A percentile compares a stretch with the other conserved stretches of the same genome.
Conservation (phyloP, 1,140 invertebrate species). For the Zelostemma sp. region DNA sequence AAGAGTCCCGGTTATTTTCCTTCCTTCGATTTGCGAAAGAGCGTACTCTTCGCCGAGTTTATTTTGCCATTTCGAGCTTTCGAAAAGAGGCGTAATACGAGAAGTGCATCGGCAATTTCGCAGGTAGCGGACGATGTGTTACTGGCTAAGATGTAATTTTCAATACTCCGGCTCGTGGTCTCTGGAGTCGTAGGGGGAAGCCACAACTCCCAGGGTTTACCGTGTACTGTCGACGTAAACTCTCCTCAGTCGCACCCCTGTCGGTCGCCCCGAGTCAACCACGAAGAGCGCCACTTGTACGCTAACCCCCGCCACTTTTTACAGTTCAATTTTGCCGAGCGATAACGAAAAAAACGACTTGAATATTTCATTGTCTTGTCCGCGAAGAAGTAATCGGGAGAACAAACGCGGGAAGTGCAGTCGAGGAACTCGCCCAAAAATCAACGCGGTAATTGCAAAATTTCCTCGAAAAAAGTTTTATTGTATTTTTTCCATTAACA, state of each 20-base stretch:
- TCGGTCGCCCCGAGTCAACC: conserved; percentile 52
- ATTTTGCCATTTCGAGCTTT: not conserved
- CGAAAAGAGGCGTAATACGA: not conserved
- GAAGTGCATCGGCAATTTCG: conserved; percentile 6
- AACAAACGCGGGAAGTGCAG: no score
- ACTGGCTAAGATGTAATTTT: conserved; percentile 68
- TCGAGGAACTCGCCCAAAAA: conserved; percentile 1
- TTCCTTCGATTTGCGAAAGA: no score
- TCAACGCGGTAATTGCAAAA: conserved; percentile 9
- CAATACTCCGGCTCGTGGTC: conserved; percentile 61
- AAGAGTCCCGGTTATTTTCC: no score
- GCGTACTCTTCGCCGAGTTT: no score
- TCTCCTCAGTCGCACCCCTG: conserved; percentile 63
- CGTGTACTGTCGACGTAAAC: conserved; percentile 67
- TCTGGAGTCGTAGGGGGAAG: conserved; percentile 60
- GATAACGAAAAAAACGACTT: conserved; percentile 56
- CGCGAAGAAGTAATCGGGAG: no score
- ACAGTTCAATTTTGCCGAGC: conserved; percentile 18
- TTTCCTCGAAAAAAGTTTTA: conserved; percentile 58
- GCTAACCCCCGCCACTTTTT: conserved; percentile 37
- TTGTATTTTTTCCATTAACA: conserved; percentile 70
- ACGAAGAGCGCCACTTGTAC: conserved; percentile 58
- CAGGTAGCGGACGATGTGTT: conserved; percentile 18
- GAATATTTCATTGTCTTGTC: conserved; percentile 1
- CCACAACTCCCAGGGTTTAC: conserved; percentile 67